Base-by-base conservation (phyloP, 2,113 vertebrate genomes). In the Alectura lathami region DNA sequence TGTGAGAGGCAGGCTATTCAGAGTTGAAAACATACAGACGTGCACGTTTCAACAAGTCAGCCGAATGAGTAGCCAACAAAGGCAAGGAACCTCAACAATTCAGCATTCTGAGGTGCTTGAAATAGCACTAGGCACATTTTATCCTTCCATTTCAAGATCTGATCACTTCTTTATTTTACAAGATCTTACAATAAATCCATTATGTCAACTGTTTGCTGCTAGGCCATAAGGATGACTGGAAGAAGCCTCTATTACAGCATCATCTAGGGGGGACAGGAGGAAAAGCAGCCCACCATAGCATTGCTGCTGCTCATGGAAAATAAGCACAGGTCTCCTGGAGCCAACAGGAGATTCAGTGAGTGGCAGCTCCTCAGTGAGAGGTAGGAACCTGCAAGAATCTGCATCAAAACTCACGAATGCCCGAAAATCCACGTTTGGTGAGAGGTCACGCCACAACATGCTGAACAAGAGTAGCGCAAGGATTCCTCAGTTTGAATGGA, bases 221-320 rank as follows among this genome's bases (percentile, higher is more conserved):
- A 81, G 63, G 40, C 43, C 89, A 67, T 24, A 40, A 50, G 76
- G 68, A 75, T 57, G 80, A 77, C 14, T 13, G 45, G 79, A 93
- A 93, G 88, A 93, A 93, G 79, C 72, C 60, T 95, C 94, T 96
- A 95, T 96, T 93, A 96, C 88, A 96, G 95, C 93, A 97, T 93
- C 91, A 95, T 90, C 91, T 94, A 93, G 94, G 88, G 88, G 93
- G 88, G 13, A 94, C 6, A 1, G n/a, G 30, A 90, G 94, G 95
- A 95, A 97, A 91, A 91, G 92, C 94, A 97, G 69, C 85, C 83
- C 91, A 95, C 69, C 86, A 81, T 7, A 89, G 67, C 11, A 47
- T 0, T 62, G 64, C 60, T 80, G 38, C 38, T 83, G 60, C 30
- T 78, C 9, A 6, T n/a, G 47, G 59, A 81, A 72, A 90, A 78